Base-by-base conservation (phyloP, 2,797 vertebrate genomes). In the Rhinogobio ventralis region DNA sequence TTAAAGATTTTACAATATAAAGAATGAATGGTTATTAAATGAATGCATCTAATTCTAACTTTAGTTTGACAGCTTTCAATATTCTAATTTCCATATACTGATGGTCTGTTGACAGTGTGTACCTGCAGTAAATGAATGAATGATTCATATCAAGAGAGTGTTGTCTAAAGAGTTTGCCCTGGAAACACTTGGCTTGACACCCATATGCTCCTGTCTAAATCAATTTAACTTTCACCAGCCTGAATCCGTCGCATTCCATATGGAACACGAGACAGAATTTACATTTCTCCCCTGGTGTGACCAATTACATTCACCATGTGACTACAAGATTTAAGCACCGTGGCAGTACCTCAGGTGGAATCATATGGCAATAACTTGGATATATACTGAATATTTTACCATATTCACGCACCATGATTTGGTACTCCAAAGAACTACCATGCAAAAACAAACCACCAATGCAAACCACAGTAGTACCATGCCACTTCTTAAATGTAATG, bases 171-270 rank as follows among this genome's bases (percentile, higher is more conserved):
- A 57, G 7, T 13, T 76, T 3, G 23, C 15, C 33, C 39, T 46
- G 20, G 46, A 46, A 10, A 62, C 33, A 76, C 77, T 74, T 60
- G 82, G 82, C 82, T 88, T 86, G 64, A 86, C 85, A 87, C 90
- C 86, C 71, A 84, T 89, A 87, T 90, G 86, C 79, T 83, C 86
- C 84, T 53, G 39, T 71, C 57, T 36, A 46, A 42, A 66, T 36
- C 69, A 81, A 49, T 87, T 86, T 75, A 77, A 62, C 76, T 66
- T 64, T 64, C 57, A 30, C 39, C n/a, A 49, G 57, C 60, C 19
- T 49, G 60, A 49, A 79, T 66, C 10, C 0, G 7, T 79, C 60
- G 9, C 60, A 46, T 46, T 30, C 39, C 42, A 49, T 49, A 66
- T 79, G 60, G 39, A 66, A 46, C 25, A 66, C 17, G 7, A 66